Evolutionary conservation across 2,888 invertebrate genomes (phyloP), one percentile per base, ranked within the genome.

Genomic region (Caenorhabditis becei): DNA sequence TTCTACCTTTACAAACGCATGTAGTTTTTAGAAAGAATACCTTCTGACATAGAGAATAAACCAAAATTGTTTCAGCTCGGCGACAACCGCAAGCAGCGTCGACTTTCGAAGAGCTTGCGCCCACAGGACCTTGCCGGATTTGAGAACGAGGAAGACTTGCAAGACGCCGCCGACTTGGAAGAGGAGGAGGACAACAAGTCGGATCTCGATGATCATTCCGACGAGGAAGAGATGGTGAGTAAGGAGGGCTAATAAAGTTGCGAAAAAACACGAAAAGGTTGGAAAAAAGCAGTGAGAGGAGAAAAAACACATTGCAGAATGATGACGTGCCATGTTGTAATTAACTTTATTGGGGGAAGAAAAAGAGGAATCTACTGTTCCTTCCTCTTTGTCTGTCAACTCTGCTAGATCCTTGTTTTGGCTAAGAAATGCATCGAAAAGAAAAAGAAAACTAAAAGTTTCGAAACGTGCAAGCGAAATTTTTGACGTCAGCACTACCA

Each of bases 161-260:
- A 86, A 75, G 84, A 84, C 7, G 80, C 80, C 24, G 78, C 75
- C 51, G 81, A 81, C 23, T 62, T 59, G 44, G 80, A 82, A 75
- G 85, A 84, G 53, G 82, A 77, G 70, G 83, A 83, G 26, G 83
- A 84, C 16, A 77, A 67, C 58, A 77, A 82, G 41, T 84, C 84
- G 2, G 83, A 82, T 23, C 58, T 74, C 23, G 86, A 86, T 16
- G 77, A 80, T 35, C 93, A 97, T 11, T 93, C 94, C 35, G 96
- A 97, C 91, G 87, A 85, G 32, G 83, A 83, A 24, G 83, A 82
- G 59, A n/a, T n/a, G n/a, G 77, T 56, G 37, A 75, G 61, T 24
- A 54, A 7, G 2, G 32, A 1, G 32, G 14, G 41, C 41, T 14
- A 47, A 47, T 47, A 69, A 44, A 32, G 24, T 20, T 56, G 26